These are phyloP conservation scores for Botrylloides violaceus DNA, from an alignment of 23 tunicate genomes.

Conservation along the genomic window DNA sequence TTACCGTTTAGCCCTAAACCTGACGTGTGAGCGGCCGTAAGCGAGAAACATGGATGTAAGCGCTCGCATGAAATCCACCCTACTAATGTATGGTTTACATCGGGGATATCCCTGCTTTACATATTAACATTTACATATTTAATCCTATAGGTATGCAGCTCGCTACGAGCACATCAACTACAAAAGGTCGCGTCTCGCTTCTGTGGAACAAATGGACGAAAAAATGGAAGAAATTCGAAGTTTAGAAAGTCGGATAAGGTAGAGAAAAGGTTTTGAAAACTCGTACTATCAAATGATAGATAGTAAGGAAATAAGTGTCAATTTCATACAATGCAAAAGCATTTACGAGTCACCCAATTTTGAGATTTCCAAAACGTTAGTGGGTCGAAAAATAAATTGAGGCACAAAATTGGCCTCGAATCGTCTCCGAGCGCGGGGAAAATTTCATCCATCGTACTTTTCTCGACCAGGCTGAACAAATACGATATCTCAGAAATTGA, in stretches of 20 bases:
- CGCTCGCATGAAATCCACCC: no score
- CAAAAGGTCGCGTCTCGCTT: constrained; percentile 29
- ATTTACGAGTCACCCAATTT: no score
- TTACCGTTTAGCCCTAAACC: no score
- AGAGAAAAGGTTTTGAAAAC: not conserved
- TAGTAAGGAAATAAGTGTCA: not conserved
- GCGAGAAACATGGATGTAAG: no score
- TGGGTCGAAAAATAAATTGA: not conserved
- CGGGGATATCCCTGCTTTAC: constrained; percentile 2
- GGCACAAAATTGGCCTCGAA: no score
- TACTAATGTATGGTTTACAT: no score
- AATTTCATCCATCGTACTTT: no score
- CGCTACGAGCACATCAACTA: constrained; percentile 39
- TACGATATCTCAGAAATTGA: constrained; percentile 31
- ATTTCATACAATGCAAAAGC: not conserved
- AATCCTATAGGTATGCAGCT: constrained; percentile 44
- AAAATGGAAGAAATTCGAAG: constrained; percentile 29
- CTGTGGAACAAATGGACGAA: constrained; percentile 46
- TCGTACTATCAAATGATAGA: no score
- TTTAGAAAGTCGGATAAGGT: constrained; percentile 71
- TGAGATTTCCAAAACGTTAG: not conserved
- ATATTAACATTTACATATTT: not conserved
- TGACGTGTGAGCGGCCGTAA: no score
- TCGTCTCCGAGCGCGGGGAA: no score
- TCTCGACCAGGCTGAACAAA: constrained; percentile 5